Evolutionary conservation across 2,797 vertebrate genomes (phyloP).

Genomic region (Echiichthys vipera): DNA sequence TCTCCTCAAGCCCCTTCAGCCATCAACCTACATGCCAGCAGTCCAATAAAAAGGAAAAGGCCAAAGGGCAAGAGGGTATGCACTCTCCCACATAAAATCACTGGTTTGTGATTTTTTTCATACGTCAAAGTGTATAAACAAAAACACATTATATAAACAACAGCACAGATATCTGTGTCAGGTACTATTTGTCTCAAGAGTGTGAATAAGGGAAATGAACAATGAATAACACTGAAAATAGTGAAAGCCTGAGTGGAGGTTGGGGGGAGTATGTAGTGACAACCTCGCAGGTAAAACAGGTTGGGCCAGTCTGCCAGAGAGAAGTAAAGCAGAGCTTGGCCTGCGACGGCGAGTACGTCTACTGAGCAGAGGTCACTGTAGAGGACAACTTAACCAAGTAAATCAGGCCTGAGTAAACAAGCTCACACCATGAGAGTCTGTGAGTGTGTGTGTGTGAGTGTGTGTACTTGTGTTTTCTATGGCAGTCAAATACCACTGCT

Average conservation of each 20-base stretch:
- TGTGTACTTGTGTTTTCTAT: conserved; percentile 53
- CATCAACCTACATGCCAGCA: conserved; percentile 42
- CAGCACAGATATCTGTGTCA: not conserved
- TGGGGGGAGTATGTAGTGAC: conserved; percentile 29
- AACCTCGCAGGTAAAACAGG: conserved; percentile 71
- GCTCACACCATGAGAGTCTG: conserved; percentile 26
- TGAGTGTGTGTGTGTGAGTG: conserved; percentile 1
- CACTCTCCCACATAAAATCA: conserved; percentile 32
- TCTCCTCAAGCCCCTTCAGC: conserved; percentile 60
- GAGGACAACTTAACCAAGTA: conserved; percentile 70
- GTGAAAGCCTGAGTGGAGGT: conserved; percentile 43
- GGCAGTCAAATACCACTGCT: conserved; percentile 59
- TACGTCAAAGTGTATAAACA: not conserved
- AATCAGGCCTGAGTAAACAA: conserved; percentile 70
- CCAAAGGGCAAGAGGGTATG: conserved; percentile 37
- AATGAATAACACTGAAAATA: conserved; percentile 32
- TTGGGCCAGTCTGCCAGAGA: conserved; percentile 68
- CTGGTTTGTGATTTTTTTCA: conserved; percentile 14
- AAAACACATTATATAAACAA: not conserved
- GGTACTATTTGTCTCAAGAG: not conserved
- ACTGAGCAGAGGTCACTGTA: conserved; percentile 73
- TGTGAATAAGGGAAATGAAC: conserved; percentile 28
- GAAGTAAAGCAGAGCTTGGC: conserved; percentile 49
- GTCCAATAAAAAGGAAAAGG: conserved; percentile 55
- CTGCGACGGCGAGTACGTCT: conserved; percentile 52